Evolutionary conservation across 2,888 invertebrate species (phyloP), one percentile per base, ranked within the genome.

Genomic region (Diplazon laetatorius): DNA sequence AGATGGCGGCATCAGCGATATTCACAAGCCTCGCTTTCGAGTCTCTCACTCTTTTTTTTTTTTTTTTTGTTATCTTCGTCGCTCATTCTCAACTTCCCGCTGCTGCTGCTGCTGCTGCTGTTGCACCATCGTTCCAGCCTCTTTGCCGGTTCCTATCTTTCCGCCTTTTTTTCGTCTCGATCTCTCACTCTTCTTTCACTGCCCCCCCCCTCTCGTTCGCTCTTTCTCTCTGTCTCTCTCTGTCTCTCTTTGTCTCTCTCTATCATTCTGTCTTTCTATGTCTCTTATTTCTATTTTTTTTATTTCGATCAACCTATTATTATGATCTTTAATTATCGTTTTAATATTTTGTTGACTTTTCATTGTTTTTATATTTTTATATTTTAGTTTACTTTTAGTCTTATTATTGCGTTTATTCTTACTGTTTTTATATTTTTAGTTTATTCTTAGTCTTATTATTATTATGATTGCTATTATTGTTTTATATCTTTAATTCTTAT

Each of bases 1-100:
- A 84, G 78, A 81, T 82, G 83, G 86, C 86, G 84, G 76, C 85
- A 87, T 88, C 88, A 88, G 88, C 88, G 83, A 87, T 88, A 88
- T 88, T 88, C 87, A 86, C 82, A 84, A 86, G 81, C 82, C 70
- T 73, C 77, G 77, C 78, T 81, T 82, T 79, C 69, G 30, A 30
- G 62, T 70, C 63, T 74, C 71, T 48, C 25, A 30, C 69, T 69
- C 71, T 42, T 60, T 72, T 73, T 69, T 70, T 63, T 48, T 60
- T 74, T 69, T 69, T 42, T 60, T 72, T 73, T 69, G 66, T 63
- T 48, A 65, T 74, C 60, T 42, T 20, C 35, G 37, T 50, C 52
- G 12, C 59, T 48, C 52, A n/a, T 63, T n/a, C 22, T 57, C 44
- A 30, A 12, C 37, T 63, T 35, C 37, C n/a, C n/a, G n/a, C n/a